These are phyloP conservation scores for Cylas formicarius DNA, from an alignment of 1,140 invertebrate genomes.

Conservation along the genomic window DNA sequence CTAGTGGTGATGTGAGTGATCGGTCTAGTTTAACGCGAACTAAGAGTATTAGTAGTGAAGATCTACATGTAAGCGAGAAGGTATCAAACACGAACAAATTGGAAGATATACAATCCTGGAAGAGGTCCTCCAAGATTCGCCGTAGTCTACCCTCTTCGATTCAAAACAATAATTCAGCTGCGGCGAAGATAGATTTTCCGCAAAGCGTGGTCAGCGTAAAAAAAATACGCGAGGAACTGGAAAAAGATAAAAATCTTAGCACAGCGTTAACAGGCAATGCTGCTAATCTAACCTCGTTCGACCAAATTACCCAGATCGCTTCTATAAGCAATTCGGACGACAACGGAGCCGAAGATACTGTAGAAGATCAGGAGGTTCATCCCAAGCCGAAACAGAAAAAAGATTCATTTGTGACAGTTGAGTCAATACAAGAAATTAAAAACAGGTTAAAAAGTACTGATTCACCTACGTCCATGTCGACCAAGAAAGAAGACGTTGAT, in stretches of 20 bases:
- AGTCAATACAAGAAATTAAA: conserved; percentile 51
- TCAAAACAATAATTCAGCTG: conserved; percentile 19
- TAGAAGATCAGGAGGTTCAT: conserved; percentile 37
- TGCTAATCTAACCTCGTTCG: conserved; percentile 42
- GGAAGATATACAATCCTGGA: conserved; percentile 46
- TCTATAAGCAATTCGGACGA: conserved; percentile 41
- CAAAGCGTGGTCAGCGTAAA: conserved; percentile 45
- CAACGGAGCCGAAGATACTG: conserved; percentile 39
- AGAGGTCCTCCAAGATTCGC: conserved; percentile 49
- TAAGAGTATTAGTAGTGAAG: conserved; percentile 45
- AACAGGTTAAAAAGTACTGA: conserved; percentile 46
- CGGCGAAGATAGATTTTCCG: conserved; percentile 45
- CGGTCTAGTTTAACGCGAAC: conserved; percentile 34
- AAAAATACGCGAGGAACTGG: conserved; percentile 46
- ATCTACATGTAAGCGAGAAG: conserved; percentile 32
- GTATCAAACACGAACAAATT: conserved; percentile 37
- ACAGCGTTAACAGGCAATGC: conserved; percentile 45
- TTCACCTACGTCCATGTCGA: conserved; percentile 38
- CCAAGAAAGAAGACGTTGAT: conserved; percentile 31
- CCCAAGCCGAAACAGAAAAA: conserved; percentile 39
- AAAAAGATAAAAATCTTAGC: conserved; percentile 45
- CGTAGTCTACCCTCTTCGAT: conserved; percentile 57
- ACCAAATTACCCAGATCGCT: conserved; percentile 43
- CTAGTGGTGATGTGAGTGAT: conserved; percentile 18
- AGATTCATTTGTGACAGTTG: conserved; percentile 50